phyloP scores from a whole-genome alignment of 2,113 vertebrate genomes.

The Piprites chloris region DNA sequence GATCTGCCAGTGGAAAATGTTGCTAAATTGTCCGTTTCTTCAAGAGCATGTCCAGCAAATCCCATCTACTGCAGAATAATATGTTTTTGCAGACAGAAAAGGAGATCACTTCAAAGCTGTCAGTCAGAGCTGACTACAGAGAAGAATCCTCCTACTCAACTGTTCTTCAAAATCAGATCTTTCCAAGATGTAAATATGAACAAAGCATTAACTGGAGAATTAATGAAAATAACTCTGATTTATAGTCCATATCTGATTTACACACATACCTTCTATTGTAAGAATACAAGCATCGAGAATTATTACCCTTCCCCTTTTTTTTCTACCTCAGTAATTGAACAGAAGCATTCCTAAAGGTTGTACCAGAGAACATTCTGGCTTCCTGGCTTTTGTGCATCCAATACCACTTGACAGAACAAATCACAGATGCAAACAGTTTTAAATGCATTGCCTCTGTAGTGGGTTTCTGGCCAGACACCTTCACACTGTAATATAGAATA shows the following conservation, averaged over 20 bases:
- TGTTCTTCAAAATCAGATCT: conserved; percentile 16
- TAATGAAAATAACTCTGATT: conserved; percentile 33
- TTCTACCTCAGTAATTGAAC: background rate
- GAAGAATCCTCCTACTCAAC: conserved; percentile 46
- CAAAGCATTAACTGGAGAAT: conserved; percentile 29
- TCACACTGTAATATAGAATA: background rate
- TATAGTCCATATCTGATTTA: conserved; percentile 19
- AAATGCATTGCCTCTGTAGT: background rate
- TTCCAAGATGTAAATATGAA: conserved; percentile 25
- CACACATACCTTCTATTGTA: background rate
- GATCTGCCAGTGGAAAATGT: conserved; percentile 41
- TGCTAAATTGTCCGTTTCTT: conserved; percentile 40
- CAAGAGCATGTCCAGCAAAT: conserved; percentile 33
- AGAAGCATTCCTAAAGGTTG: background rate
- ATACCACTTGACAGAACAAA: background rate
- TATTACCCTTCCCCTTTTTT: background rate
- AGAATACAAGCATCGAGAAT: background rate
- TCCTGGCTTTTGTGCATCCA: background rate
- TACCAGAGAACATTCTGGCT: background rate
- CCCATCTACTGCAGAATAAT: background rate
- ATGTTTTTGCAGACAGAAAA: conserved; percentile 15
- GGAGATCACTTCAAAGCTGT: conserved; percentile 27
- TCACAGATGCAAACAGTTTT: background rate
- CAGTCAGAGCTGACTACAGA: conserved; percentile 17
- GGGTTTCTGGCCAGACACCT: background rate